Conservation (phyloP, 2,888 invertebrate genomes). For the Autographa gamma region DNA sequence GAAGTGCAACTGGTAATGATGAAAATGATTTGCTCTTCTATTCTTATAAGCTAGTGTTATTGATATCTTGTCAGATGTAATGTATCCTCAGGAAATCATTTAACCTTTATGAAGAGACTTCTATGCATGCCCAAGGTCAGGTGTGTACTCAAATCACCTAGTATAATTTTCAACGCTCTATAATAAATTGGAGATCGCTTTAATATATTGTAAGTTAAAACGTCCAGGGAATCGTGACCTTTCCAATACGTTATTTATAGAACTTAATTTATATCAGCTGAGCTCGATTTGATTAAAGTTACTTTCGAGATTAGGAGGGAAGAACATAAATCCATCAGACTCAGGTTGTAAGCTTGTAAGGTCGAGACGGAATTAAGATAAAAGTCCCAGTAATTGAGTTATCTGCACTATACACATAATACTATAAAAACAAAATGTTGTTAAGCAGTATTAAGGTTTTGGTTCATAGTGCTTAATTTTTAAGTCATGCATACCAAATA, state of each 20-base stretch:
- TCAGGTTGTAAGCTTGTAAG: background rate
- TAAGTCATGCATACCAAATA: too few species aligned
- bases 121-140: background rate
- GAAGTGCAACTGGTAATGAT: too few species aligned
- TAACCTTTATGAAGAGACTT: background rate
- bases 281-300: background rate
- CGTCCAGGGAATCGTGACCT: slow-evolving; percentile 16
- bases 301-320: background rate
- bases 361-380: background rate
- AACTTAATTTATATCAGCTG: background rate
- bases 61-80: background rate
- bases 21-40: background rate
- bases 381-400: background rate
- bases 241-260: slow-evolving; percentile 26
- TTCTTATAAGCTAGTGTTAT: background rate
- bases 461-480: too few species aligned
- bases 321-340: background rate
- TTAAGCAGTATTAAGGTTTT: too few species aligned
- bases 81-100: background rate
- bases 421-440: too few species aligned
- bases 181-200: background rate
- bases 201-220: slow-evolving; percentile 17
- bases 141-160: background rate
- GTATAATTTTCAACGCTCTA: background rate
- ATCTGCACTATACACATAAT: too few species aligned